Conservation (phyloP, 2,888 invertebrate species). For the Melolontha melolontha region DNA sequence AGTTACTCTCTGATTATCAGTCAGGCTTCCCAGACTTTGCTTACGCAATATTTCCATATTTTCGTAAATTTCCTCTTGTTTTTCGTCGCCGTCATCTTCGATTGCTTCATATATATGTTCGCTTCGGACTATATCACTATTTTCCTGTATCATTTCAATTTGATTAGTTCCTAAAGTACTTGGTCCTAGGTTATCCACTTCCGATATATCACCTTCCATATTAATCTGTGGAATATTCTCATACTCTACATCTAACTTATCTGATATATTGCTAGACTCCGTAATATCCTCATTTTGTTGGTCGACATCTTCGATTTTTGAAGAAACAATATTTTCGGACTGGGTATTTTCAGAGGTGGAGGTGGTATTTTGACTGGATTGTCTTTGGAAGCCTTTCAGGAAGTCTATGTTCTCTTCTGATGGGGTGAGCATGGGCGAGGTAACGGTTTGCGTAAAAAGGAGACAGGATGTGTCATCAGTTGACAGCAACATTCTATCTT, state of each 20-base stretch:
- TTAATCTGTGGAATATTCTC: slow-evolving; percentile 49
- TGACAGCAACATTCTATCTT: slow-evolving; percentile 63
- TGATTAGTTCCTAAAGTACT: slow-evolving; percentile 3
- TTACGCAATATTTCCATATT: slow-evolving; percentile 35
- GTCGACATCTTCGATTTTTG: slow-evolving; percentile 41
- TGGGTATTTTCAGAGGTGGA: slow-evolving; percentile 44
- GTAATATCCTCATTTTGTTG: slow-evolving; percentile 47
- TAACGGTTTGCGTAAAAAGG: slow-evolving; percentile 65
- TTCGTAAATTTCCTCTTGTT: slow-evolving; percentile 37
- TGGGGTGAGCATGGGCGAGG: slow-evolving; percentile 65
- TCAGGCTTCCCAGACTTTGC: slow-evolving; percentile 13
- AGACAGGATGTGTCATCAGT: slow-evolving; percentile 62
- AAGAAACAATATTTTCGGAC: slow-evolving; percentile 27
- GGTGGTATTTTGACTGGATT: slow-evolving; percentile 51
- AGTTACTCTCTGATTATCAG: slow-evolving; percentile 2
- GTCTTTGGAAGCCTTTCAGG: slow-evolving; percentile 61
- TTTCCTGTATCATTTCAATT: not conserved
- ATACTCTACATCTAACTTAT: slow-evolving; percentile 46
- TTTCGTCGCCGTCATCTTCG: slow-evolving; percentile 30
- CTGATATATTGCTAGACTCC: slow-evolving; percentile 28
- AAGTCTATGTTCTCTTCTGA: slow-evolving; percentile 66
- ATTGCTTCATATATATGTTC: slow-evolving; percentile 39
- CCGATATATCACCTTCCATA: slow-evolving; percentile 37
- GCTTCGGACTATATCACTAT: slow-evolving; percentile 24
- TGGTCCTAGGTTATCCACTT: slow-evolving; percentile 29